phyloP scores from a whole-genome alignment of 2,888 invertebrate genomes.

The Clunio marinus region DNA sequence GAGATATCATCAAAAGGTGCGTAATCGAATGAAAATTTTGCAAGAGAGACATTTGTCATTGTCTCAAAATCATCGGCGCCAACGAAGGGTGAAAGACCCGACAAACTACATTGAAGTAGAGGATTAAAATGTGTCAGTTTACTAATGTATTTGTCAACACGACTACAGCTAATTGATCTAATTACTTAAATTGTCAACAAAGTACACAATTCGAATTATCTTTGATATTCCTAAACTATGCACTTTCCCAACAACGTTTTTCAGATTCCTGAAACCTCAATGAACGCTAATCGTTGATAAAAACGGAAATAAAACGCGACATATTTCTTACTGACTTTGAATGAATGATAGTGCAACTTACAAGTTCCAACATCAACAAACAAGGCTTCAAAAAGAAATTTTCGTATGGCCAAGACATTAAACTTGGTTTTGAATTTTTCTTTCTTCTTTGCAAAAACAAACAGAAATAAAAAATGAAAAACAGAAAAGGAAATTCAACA shows the following conservation, averaged over 20 bases:
- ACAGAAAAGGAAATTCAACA: neutral
- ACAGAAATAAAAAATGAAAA: constrained; percentile 5
- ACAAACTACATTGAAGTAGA: constrained; percentile 71
- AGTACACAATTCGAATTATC: neutral
- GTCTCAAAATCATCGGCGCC: constrained; percentile 91
- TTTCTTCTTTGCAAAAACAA: neutral
- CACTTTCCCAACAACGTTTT: constrained; percentile 1
- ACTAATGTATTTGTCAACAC: neutral
- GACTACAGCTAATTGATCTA: neutral
- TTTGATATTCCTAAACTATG: neutral
- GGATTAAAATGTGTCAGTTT: neutral
- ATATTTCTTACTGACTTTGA: neutral
- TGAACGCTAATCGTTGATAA: constrained; percentile 29
- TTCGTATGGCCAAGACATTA: constrained; percentile 19
- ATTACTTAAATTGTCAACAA: neutral
- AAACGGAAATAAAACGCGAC: constrained; percentile 28
- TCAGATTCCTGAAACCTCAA: neutral
- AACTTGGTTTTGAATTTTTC: constrained; percentile 28
- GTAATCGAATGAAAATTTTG: constrained; percentile 89
- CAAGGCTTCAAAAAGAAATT: neutral
- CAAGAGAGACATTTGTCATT: constrained; percentile 89
- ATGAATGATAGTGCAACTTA: neutral
- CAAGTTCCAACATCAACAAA: neutral
- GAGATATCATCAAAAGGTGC: constrained; percentile 89
- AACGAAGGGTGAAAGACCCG: constrained; percentile 93